phyloP scores from a whole-genome alignment of 2,113 vertebrate genomes.

The Otocyon megalotis region DNA sequence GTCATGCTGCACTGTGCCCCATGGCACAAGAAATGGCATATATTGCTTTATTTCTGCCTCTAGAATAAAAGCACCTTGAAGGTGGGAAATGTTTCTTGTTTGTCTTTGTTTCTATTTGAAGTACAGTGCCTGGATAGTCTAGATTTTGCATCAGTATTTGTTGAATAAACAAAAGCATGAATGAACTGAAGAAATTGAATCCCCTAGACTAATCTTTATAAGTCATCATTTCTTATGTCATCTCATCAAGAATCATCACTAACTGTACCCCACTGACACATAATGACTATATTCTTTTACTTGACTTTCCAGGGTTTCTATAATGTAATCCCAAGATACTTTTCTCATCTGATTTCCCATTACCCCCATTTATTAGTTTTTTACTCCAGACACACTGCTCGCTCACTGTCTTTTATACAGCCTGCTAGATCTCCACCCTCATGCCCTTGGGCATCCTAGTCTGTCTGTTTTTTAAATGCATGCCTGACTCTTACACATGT shows the following conservation, averaged over 20 bases:
- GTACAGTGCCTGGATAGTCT: background rate
- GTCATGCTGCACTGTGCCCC: background rate
- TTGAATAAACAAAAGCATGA: background rate
- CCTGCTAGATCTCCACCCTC: background rate
- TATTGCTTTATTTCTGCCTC: background rate
- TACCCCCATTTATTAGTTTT: background rate
- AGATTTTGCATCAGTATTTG: background rate
- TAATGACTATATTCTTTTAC: background rate
- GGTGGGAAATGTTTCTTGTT: background rate
- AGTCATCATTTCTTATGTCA: background rate
- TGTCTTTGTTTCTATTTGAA: conserved; percentile 7
- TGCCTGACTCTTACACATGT: background rate
- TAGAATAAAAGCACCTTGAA: background rate
- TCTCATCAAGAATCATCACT: background rate
- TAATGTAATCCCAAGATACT: background rate
- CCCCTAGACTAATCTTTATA: background rate
- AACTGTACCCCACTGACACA: background rate
- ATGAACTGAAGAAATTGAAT: background rate
- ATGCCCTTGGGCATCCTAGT: background rate
- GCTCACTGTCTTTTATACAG: background rate
- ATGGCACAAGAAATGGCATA: background rate
- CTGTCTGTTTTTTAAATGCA: background rate
- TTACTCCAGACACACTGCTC: background rate
- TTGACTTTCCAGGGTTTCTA: background rate
- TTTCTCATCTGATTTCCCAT: background rate